Conservation (phyloP, 1,140 invertebrate species). For the Zaprionus africanus region DNA sequence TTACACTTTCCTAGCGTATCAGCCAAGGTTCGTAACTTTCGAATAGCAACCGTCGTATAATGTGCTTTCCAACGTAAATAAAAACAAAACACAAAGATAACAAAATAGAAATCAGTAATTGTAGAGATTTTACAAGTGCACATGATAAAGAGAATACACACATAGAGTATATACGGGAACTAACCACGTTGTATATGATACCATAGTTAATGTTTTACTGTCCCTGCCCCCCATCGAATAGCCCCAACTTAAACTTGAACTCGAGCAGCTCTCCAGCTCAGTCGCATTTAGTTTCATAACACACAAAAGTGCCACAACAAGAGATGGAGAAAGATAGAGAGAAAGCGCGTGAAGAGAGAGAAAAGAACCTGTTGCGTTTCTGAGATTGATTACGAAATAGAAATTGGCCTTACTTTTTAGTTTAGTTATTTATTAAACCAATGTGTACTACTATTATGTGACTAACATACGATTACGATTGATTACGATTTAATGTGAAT, state of each 20-base stretch:
- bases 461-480: slow-evolving; percentile 57
- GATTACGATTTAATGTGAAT: slow-evolving; percentile 30
- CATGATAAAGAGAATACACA: slow-evolving; percentile 27
- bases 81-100: slow-evolving; percentile 1
- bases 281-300: slow-evolving; percentile 69
- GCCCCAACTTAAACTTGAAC: slow-evolving; percentile 15
- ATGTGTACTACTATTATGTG: slow-evolving; percentile 60
- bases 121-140: slow-evolving; percentile 42
- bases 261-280: slow-evolving; percentile 30
- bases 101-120: slow-evolving; percentile 5
- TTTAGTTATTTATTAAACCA: slow-evolving; percentile 73
- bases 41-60: slow-evolving; percentile 21
- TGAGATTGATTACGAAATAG: slow-evolving; percentile 39
- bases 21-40: slow-evolving; percentile 32
- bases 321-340: slow-evolving; percentile 3
- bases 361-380: slow-evolving; percentile 39
- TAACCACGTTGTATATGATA: slow-evolving; percentile 21
- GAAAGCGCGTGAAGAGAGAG: slow-evolving; percentile 14
- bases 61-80: slow-evolving; percentile 42
- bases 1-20: slow-evolving; percentile 38
- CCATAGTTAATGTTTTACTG: slow-evolving; percentile 20
- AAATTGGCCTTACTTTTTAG: slow-evolving; percentile 69
- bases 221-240: slow-evolving; percentile 17
- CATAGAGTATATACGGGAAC: slow-evolving; percentile 11
- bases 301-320: slow-evolving; percentile 60